phyloP scores from a whole-genome alignment of 2,113 vertebrate species.

The Oreocharis arfaki region DNA sequence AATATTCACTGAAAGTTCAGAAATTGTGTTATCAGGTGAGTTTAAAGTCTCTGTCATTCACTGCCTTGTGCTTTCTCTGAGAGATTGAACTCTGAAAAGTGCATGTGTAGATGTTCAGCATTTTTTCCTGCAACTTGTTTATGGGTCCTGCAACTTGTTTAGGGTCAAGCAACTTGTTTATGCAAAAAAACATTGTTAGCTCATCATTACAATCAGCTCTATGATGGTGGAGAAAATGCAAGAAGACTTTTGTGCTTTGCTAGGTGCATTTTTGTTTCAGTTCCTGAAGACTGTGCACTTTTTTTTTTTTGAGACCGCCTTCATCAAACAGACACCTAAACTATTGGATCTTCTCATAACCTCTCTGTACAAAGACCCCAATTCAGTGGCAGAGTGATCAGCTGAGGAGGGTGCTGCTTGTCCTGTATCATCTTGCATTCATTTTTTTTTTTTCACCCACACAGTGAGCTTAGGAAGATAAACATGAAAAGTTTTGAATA shows the following conservation, averaged over 20 bases:
- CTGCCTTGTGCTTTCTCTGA: not conserved
- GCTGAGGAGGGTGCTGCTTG: not conserved
- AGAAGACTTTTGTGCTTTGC: not conserved
- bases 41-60: not conserved
- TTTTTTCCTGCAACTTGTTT: not conserved
- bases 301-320: not conserved
- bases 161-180: not conserved
- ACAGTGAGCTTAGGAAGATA: not conserved
- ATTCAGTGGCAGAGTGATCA: not conserved
- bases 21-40: not conserved
- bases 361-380: not conserved
- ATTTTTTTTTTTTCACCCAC: not conserved
- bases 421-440: not conserved
- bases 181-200: not conserved
- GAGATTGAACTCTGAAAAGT: not conserved
- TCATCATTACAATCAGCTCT: not conserved
- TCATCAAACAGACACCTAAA: not conserved
- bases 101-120: not conserved
- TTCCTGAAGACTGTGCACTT: not conserved
- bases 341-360: not conserved
- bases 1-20: not conserved
- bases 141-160: too few relatives aligned
- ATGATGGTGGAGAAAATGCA: not conserved
- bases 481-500: not conserved
- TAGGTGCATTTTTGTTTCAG: not conserved